Conservation (phyloP, 2,888 invertebrate genomes). For the Plagodis dolabraria region DNA sequence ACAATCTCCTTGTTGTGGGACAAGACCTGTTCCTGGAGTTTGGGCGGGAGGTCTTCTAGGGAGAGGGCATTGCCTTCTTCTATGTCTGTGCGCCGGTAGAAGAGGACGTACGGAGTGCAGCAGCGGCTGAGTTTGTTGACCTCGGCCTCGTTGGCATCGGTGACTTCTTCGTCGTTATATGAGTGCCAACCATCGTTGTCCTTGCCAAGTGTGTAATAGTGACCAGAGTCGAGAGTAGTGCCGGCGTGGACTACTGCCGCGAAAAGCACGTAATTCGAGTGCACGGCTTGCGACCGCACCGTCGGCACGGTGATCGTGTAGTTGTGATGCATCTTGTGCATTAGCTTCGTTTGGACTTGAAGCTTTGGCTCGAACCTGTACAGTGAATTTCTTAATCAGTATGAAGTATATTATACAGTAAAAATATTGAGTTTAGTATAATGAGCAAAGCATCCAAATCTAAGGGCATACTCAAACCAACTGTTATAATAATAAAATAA, state of each 20-base stretch:
- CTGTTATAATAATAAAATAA: too few species aligned
- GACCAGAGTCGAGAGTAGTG: conserved; percentile 92
- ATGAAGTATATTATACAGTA: too few species aligned
- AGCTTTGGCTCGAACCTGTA: conserved; percentile 68
- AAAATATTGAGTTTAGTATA: too few species aligned
- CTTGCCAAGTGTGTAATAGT: conserved; percentile 93
- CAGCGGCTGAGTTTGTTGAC: conserved; percentile 87
- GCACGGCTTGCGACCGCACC: conserved; percentile 60
- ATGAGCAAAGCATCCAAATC: too few species aligned
- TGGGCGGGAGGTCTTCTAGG: conserved; percentile 62
- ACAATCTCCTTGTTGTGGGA: conserved; percentile 69
- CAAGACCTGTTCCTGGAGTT: conserved; percentile 58
- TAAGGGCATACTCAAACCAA: too few species aligned
- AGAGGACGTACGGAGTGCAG: conserved; percentile 93
- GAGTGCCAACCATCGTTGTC: conserved; percentile 90
- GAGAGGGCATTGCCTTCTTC: conserved; percentile 61
- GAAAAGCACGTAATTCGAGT: conserved; percentile 87
- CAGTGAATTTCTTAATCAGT: too few species aligned
- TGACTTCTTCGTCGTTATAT: conserved; percentile 92
- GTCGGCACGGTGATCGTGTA: conserved; percentile 81
- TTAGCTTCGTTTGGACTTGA: conserved; percentile 91
- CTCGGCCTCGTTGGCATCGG: conserved; percentile 83
- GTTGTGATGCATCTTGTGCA: conserved; percentile 87
- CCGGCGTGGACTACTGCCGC: conserved; percentile 95
- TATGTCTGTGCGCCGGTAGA: conserved; percentile 86